Conservation (phyloP, 2,113 vertebrate genomes). For the Lynx canadensis region DNA sequence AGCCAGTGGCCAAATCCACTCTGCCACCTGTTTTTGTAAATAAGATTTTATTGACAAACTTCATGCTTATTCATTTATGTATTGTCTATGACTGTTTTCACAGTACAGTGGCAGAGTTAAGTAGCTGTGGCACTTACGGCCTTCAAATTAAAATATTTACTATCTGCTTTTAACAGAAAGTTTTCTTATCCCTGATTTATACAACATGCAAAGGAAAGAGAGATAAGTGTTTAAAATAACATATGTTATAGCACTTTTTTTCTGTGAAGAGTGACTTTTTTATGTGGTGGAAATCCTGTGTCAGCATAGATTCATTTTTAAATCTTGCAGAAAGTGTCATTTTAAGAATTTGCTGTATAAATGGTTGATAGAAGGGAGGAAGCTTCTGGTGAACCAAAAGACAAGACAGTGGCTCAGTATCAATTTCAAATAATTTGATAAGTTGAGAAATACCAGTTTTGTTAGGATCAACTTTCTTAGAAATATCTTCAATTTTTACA, state of each 20-base stretch:
- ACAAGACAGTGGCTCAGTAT: neutral
- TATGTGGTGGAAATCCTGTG: neutral
- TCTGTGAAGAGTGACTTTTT: neutral
- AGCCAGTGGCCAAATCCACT: neutral
- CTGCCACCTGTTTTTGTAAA: neutral
- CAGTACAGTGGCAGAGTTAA: neutral
- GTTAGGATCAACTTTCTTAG: slow-evolving; percentile 7
- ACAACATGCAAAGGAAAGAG: neutral
- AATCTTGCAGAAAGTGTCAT: neutral
- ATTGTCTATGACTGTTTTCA: neutral
- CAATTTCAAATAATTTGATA: neutral
- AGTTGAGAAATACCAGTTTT: slow-evolving; percentile 40
- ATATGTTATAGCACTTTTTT: neutral
- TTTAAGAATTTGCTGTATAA: slow-evolving; percentile 17
- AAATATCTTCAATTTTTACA: slow-evolving; percentile 18
- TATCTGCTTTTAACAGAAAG: neutral
- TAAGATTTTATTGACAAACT: neutral
- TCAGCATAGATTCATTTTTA: neutral
- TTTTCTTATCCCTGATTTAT: neutral
- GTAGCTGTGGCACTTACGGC: neutral
- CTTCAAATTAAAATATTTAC: neutral
- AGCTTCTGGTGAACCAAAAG: neutral
- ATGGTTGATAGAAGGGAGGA: neutral
- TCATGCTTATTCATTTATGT: neutral
- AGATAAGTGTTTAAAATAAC: neutral